These are phyloP conservation scores for Trachelus tabidus DNA, from an alignment of 2,888 invertebrate species.

Conservation along the genomic window DNA sequence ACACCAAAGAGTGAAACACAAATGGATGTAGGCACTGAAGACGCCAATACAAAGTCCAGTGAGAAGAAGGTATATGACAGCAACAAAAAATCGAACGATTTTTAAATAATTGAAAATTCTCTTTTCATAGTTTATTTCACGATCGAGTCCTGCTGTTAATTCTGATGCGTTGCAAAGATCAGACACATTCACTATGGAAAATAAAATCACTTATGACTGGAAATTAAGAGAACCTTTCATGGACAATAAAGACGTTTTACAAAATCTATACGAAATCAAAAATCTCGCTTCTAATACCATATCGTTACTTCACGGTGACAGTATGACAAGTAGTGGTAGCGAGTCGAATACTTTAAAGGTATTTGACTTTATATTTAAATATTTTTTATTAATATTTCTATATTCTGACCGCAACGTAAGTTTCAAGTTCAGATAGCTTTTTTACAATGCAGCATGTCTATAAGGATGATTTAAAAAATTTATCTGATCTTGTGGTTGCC, in stretches of 20 bases:
- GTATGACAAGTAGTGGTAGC: neutral
- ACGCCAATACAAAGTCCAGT: neutral
- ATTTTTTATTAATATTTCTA: neutral
- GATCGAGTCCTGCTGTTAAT: neutral
- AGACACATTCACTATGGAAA: slow-evolving; percentile 32
- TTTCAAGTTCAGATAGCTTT: neutral
- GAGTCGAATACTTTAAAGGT: neutral
- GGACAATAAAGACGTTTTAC: neutral
- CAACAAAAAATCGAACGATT: neutral
- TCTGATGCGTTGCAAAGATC: slow-evolving; percentile 21
- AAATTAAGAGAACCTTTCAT: neutral
- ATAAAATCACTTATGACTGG: neutral
- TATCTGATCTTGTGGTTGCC: neutral
- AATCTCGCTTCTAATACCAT: neutral
- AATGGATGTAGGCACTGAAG: neutral
- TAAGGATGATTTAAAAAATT: neutral
- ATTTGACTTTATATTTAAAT: neutral
- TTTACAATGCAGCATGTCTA: too few species aligned
- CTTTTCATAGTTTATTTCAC: neutral
- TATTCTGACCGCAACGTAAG: neutral
- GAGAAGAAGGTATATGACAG: neutral
- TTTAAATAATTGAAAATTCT: neutral
- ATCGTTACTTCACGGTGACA: neutral
- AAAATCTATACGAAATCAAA: neutral
- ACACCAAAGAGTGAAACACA: slow-evolving; percentile 11